phyloP scores from a whole-genome alignment of 2,113 vertebrate species.

The Sceloporus tristichus region DNA sequence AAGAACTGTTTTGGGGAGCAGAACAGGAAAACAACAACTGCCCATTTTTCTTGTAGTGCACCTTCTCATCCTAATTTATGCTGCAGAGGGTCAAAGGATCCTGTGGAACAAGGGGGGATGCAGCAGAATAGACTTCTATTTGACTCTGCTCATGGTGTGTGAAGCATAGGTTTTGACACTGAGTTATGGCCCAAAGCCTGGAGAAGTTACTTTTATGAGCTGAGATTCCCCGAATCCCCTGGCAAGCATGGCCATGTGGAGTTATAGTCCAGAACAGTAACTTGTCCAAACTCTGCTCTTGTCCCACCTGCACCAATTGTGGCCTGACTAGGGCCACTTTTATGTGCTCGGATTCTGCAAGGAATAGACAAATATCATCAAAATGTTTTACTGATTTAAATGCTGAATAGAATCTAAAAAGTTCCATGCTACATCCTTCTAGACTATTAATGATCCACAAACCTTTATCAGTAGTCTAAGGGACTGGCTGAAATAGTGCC shows the following conservation, averaged over 20 bases:
- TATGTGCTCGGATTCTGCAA: no score
- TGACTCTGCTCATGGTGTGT: background rate
- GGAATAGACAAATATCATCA: no score
- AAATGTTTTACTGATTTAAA: background rate
- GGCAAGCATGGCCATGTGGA: no score
- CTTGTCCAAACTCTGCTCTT: background rate
- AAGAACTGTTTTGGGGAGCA: no score
- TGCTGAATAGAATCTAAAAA: background rate
- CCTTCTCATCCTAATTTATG: no score
- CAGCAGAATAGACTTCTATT: background rate
- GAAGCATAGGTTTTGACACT: background rate
- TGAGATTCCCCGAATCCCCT: no score
- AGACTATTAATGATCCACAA: background rate
- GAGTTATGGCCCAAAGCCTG: background rate
- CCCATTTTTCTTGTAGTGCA: no score
- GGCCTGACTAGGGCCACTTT: no score
- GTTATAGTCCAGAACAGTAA: background rate
- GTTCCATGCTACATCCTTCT: constrained; percentile 15
- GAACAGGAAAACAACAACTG: no score
- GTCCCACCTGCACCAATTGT: no score
- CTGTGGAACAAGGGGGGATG: no score
- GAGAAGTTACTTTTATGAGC: no score
- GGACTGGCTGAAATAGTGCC: constrained; percentile 4
- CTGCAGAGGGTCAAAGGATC: background rate
- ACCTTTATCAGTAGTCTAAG: constrained; percentile 26